Conservation (phyloP, 2,888 invertebrate genomes). For the Drosophila phalerata region DNA sequence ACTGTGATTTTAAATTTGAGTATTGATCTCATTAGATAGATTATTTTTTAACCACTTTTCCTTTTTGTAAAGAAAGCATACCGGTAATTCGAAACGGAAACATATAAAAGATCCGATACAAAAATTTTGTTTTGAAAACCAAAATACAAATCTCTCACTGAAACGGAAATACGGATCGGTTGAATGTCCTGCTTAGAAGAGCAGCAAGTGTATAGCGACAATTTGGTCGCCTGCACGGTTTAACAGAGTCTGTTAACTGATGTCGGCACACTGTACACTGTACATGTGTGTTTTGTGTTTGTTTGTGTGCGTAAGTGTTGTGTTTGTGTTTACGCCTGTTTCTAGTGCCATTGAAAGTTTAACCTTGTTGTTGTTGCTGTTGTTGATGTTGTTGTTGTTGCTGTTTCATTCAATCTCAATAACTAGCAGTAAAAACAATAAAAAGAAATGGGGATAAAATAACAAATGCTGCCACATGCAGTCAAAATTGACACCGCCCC, state of each 20-base stretch:
- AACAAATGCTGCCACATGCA: constrained; percentile 73
- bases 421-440: constrained; percentile 48
- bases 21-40: no score
- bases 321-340: constrained; percentile 53
- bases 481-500: constrained; percentile 20
- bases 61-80: no score
- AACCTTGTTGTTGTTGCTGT: constrained; percentile 53
- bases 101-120: no score
- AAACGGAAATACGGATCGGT: no score
- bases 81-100: no score
- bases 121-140: no score
- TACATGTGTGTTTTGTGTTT: constrained; percentile 13
- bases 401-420: constrained; percentile 58
- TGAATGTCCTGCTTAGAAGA: no score
- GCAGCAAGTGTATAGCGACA: not conserved
- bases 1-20: no score
- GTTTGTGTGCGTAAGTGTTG: constrained; percentile 43
- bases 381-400: constrained; percentile 57
- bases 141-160: no score
- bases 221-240: constrained; percentile 41
- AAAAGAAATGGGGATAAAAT: constrained; percentile 19
- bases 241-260: constrained; percentile 8
- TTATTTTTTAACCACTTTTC: no score
- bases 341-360: constrained; percentile 59
- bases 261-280: constrained; percentile 1